Percentiles rank a stretch among this genome's conserved stretches.
phyloP scores from a whole-genome alignment of 2,113 vertebrate species.

The Desmodus rotundus region DNA sequence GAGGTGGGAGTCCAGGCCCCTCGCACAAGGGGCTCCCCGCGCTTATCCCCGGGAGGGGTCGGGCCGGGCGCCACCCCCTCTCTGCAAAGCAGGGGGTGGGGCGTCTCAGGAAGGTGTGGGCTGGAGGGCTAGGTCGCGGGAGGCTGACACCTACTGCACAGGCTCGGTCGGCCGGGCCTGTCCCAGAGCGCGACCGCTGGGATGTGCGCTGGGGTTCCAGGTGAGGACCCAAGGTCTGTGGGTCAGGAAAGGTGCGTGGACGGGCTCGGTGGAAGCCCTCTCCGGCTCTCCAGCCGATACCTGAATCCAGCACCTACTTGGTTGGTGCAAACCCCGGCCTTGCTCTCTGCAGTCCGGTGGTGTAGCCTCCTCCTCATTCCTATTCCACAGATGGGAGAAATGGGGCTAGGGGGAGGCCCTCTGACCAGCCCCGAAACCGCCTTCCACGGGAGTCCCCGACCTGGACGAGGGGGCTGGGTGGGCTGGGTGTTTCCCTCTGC shows the following conservation, averaged over 20 bases:
- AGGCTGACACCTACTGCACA: neutral
- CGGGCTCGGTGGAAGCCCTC: neutral
- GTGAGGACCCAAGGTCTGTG: neutral
- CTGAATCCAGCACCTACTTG: neutral
- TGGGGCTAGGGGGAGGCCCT: neutral
- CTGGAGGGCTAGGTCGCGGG: no score
- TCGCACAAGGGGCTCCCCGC: neutral
- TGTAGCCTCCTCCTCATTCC: neutral
- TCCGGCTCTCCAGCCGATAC: neutral
- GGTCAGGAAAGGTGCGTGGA: neutral
- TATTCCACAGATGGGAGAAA: neutral
- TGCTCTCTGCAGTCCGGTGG: fast-evolving
- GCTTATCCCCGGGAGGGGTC: neutral
- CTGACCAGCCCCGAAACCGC: neutral
- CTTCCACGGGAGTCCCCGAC: neutral
- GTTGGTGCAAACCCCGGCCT: neutral
- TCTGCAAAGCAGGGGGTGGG: neutral
- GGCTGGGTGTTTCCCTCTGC: no score
- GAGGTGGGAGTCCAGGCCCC: neutral
- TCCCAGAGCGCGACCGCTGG: neutral
- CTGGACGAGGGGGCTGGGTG: neutral
- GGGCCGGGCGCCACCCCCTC: no score
- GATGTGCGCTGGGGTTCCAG: no score
- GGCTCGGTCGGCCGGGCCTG: neutral
- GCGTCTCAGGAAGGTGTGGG: neutral